Percentiles rank a stretch among this genome's conserved stretches.
Evolutionary conservation across 2,888 invertebrate species (phyloP).

Genomic region (Morpho achilles): DNA sequence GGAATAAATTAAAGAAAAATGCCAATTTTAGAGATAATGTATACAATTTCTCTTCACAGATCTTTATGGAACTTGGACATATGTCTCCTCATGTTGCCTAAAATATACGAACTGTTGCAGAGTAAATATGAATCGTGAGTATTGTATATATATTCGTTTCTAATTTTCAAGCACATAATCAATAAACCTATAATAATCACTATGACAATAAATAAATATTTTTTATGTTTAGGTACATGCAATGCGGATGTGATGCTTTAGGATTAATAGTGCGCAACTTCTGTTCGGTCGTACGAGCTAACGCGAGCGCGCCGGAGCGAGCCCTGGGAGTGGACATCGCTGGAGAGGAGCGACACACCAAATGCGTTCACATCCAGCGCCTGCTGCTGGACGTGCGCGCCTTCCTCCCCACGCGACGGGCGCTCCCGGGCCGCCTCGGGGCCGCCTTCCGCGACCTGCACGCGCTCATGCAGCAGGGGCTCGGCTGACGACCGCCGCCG

Average conservation of each 20-base stretch:
- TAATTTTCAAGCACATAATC: background rate
- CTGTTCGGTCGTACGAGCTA: slow-evolving; percentile 94
- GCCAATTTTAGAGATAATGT: background rate
- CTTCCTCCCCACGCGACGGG: slow-evolving; percentile 89
- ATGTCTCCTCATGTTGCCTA: slow-evolving; percentile 91
- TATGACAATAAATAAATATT: background rate
- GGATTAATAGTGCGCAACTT: slow-evolving; percentile 95
- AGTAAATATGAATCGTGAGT: slow-evolving; percentile 98
- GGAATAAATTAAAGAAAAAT: too few relatives aligned
- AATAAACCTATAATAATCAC: background rate
- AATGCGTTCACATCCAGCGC: slow-evolving; percentile 93
- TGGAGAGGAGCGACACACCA: slow-evolving; percentile 95
- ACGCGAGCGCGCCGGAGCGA: slow-evolving; percentile 90
- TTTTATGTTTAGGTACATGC: slow-evolving; percentile 85
- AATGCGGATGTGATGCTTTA: slow-evolving; percentile 91
- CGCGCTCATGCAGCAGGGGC: slow-evolving; percentile 81
- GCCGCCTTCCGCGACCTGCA: slow-evolving; percentile 89
- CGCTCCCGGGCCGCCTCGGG: slow-evolving; percentile 87
- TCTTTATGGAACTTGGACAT: slow-evolving; percentile 96
- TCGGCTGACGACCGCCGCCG: slow-evolving; percentile 49
- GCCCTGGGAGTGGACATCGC: slow-evolving; percentile 96
- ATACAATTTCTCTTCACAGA: slow-evolving; percentile 65
- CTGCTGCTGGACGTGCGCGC: slow-evolving; percentile 89
- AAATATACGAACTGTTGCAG: slow-evolving; percentile 91
- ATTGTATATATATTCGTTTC: background rate